Evolutionary conservation across 2,113 vertebrate genomes (phyloP), one percentile per base, ranked within the genome.

Genomic region (Pteronura brasiliensis): DNA sequence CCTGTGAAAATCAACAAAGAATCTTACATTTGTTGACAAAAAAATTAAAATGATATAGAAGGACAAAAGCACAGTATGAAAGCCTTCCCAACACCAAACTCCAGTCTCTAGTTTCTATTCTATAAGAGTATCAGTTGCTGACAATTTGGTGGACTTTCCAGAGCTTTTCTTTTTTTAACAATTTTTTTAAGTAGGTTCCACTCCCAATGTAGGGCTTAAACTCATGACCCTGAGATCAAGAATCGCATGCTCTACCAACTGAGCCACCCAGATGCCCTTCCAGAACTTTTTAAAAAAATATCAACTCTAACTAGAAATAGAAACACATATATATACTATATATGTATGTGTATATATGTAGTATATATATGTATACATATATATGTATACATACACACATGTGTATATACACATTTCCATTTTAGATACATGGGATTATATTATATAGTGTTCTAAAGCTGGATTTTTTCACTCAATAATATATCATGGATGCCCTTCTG

Each of bases 1-100:
- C n/a, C 89, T 67, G 65, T n/a, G 65, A 77, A 89, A 95, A 72
- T 84, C 80, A 90, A 83, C 57, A 65, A 57, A 83, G 72, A 90
- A 80, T 36, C 25, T 47, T 34, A 7, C 3, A 52, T 44, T 85
- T 76, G 31, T 47, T 93, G 42, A 14, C 14, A 11, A 79, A 86
- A 90, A 95, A 92, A 84, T 13, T 44, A 57, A 55, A 67, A 34
- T 61, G 29, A 69, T 18, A 59, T 1, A 23, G 29, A 63, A 74
- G 34, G 65, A 42, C 29, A n/a, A 90, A 31, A 80, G 76, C n/a
- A 57, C 14, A 72, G 25, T 39, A 59, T 49, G 63, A 86, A 93
- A 86, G 20, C 25, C 47, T 42, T 39, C 61, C 44, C 2, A 47
- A 23, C 11, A 59, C 44, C 86, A 86, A 81, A 93, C 47, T 74